phyloP scores from a whole-genome alignment of 2,113 vertebrate genomes.

The Perca schrenkii region DNA sequence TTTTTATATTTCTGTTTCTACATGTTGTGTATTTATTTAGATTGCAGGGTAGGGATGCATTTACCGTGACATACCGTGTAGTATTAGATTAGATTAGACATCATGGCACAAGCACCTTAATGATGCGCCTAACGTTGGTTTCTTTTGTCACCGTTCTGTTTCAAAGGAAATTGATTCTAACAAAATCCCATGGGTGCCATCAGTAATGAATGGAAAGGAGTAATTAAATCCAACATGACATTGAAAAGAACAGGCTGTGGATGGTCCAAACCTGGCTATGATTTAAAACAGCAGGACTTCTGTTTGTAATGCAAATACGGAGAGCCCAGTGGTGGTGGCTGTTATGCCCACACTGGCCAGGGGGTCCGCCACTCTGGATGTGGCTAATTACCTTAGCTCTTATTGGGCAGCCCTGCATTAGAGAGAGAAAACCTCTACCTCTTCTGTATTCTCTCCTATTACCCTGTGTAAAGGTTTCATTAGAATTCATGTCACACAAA shows the following conservation, averaged over 20 bases:
- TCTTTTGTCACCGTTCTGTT: constrained; percentile 71
- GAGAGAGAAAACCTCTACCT: constrained; percentile 54
- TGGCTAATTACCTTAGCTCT: constrained; percentile 73
- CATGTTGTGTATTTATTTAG: constrained; percentile 33
- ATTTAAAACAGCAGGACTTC: constrained; percentile 66
- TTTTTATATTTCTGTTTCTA: constrained; percentile 19
- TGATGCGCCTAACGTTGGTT: constrained; percentile 66
- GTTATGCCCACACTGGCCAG: constrained; percentile 41
- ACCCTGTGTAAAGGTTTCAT: constrained; percentile 75
- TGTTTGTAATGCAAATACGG: constrained; percentile 77
- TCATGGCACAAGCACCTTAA: constrained; percentile 38
- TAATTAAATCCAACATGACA: constrained; percentile 72
- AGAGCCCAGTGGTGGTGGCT: constrained; percentile 33
- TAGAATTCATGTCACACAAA: constrained; percentile 82
- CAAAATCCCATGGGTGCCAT: constrained; percentile 74
- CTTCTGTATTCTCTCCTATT: constrained; percentile 60
- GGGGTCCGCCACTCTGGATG: constrained; percentile 49
- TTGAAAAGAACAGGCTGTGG: constrained; percentile 71
- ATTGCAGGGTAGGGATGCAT: constrained; percentile 40
- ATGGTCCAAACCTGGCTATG: constrained; percentile 56
- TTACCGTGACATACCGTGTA: constrained; percentile 35
- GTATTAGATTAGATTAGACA: constrained; percentile 64
- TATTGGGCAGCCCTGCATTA: constrained; percentile 63
- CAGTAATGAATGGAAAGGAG: constrained; percentile 68
- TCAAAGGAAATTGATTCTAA: constrained; percentile 73